Evolutionary conservation across 1,140 invertebrate species (phyloP).

Genomic region (Rhynchophorus ferrugineus): DNA sequence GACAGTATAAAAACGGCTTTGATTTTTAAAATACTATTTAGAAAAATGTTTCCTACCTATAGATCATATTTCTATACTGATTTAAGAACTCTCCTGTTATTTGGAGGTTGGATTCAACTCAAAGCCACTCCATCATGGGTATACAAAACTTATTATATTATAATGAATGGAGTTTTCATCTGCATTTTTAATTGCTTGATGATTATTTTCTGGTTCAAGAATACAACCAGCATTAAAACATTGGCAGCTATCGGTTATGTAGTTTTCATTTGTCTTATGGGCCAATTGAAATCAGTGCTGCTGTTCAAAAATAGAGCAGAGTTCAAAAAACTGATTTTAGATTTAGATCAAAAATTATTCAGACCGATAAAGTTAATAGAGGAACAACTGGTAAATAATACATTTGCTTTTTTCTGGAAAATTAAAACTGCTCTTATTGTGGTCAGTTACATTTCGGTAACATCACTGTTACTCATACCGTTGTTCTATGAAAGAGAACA

Average conservation of each 20-base stretch:
- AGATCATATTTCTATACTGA: neutral
- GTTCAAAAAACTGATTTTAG: neutral
- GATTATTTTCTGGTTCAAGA: neutral
- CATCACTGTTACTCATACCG: neutral
- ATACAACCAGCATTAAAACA: neutral
- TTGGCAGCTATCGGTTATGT: neutral
- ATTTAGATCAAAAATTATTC: neutral
- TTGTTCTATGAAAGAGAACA: constrained; percentile 3
- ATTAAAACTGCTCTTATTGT: neutral
- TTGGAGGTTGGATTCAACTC: neutral
- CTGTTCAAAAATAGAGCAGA: neutral
- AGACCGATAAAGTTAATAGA: neutral
- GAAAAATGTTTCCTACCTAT: neutral
- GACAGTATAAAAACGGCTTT: too few species aligned
- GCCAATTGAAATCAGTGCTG: neutral
- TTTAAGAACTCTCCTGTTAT: neutral
- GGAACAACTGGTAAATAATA: neutral
- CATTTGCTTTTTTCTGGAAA: neutral
- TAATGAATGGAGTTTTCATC: neutral
- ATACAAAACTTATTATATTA: neutral
- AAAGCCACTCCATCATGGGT: neutral
- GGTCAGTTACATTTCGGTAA: neutral
- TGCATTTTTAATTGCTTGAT: neutral
- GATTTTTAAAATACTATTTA: too few species aligned
- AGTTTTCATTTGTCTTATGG: neutral